Conservation (phyloP, 2,888 invertebrate genomes). For the Pantelozetes paolii region DNA sequence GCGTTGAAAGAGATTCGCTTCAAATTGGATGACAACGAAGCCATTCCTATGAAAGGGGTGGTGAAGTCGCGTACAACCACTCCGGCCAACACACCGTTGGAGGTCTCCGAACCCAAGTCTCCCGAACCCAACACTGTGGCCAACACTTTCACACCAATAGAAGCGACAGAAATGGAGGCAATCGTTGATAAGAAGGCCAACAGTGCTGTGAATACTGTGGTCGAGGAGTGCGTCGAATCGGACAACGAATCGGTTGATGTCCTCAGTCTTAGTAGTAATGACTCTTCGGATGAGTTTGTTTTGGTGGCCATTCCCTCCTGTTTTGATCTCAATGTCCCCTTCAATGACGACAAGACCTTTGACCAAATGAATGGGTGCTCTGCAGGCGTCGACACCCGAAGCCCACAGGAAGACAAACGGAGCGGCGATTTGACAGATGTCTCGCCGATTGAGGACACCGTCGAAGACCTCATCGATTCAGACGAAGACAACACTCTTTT, state of each 20-base stretch:
- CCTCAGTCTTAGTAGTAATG: slow-evolving; percentile 49
- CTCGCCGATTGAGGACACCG: not conserved
- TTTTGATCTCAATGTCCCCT: slow-evolving; percentile 49
- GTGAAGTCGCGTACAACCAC: slow-evolving; percentile 51
- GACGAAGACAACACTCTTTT: not conserved
- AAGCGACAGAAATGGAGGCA: slow-evolving; percentile 48
- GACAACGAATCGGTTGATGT: slow-evolving; percentile 14
- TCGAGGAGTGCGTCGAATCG: not conserved
- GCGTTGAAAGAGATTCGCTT: slow-evolving; percentile 14
- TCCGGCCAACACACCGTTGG: slow-evolving; percentile 50
- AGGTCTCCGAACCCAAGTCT: slow-evolving; percentile 52
- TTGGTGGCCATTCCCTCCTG: slow-evolving; percentile 54
- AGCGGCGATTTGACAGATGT: not conserved
- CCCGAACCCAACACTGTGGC: slow-evolving; percentile 48
- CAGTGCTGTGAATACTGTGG: not conserved
- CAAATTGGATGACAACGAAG: slow-evolving; percentile 5
- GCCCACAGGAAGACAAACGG: not conserved
- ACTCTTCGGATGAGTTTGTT: slow-evolving; percentile 50
- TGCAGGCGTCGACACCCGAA: slow-evolving; percentile 42
- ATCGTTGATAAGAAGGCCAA: not conserved
- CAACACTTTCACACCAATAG: slow-evolving; percentile 9
- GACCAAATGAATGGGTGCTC: too few species aligned
- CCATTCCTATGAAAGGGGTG: slow-evolving; percentile 3
- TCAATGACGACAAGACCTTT: slow-evolving; percentile 37
- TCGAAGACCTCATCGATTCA: not conserved